Base-by-base conservation (phyloP, 2,113 vertebrate genomes). In the Salvelinus alpinus region DNA sequence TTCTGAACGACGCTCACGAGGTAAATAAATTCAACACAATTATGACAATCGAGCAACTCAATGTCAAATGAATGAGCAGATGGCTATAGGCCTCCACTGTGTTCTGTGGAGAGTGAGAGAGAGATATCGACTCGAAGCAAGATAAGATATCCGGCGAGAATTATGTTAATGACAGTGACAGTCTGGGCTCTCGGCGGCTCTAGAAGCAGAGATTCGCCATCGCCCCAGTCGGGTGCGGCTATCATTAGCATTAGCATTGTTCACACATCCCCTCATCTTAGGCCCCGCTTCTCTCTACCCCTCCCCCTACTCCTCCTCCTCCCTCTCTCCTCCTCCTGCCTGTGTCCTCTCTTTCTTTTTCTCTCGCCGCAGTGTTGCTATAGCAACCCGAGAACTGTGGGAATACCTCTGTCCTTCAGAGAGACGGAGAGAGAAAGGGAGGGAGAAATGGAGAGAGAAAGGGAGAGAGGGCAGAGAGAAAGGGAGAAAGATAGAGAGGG, bases 371-470 rank as follows among this genome's bases (percentile, higher is more conserved):
- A 85, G 92, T 90, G 91, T 94, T 92, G 88, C 93, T 90, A 93
- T 94, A 92, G 92, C 86, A 92, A 93, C 92, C 92, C 80, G 88
- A 90, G 90, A 93, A 91, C 94, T 94, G 92, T 94, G 92, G 93
- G 93, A 93, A 94, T 93, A 93, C 91, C 92, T 91, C 93, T 88
- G 92, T 93, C 92, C 92, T 94, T 93, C 92, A 93, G 91, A 89
- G 76, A 68, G 74, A 67, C 64, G 62, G 80, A 68, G 73, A n/a
- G 68, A 75, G 34, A 48, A 78, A 70, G 34, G 74, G 77, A 78
- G 75, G 78, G 25, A 66, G 57, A 57, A 18, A 27, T 4, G 31
- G 16, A 31, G 24, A 60, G 25, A 59, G 74, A 22, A 73, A 57
- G 64, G 73, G 79, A 81, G 73, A 64, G 60, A 73, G 72, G 47